phyloP scores from a whole-genome alignment of 2,113 vertebrate species.

The Acanthisitta chloris region DNA sequence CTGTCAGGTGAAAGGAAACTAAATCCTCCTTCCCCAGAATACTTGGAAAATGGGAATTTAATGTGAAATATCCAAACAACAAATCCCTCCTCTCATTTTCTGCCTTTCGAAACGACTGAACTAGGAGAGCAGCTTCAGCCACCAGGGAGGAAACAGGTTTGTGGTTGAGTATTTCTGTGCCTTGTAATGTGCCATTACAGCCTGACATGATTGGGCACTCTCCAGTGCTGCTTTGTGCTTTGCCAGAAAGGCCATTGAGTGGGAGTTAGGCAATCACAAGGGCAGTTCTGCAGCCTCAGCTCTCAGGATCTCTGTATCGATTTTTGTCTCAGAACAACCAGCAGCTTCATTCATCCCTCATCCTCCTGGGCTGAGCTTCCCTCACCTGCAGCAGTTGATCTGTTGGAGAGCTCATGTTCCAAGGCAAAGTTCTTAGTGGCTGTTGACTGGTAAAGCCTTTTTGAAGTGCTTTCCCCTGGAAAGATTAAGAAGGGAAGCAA shows the following conservation, averaged over 20 bases:
- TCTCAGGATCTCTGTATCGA: background rate
- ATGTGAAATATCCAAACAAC: background rate
- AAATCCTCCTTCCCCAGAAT: background rate
- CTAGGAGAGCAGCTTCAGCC: background rate
- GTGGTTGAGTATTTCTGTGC: background rate
- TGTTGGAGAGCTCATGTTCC: background rate
- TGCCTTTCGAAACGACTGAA: background rate
- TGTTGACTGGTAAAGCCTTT: background rate
- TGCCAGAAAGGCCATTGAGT: background rate
- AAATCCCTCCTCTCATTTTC: background rate
- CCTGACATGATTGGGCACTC: background rate
- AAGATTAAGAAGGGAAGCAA: background rate
- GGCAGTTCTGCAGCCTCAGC: background rate
- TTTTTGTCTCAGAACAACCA: background rate
- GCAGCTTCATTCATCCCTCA: background rate
- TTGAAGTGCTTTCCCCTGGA: background rate
- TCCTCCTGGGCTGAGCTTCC: background rate
- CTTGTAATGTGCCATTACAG: background rate
- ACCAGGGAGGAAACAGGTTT: background rate
- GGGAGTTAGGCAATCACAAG: background rate
- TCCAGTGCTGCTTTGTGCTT: background rate
- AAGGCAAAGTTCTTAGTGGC: background rate
- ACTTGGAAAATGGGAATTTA: background rate
- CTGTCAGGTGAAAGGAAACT: background rate
- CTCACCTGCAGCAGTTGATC: background rate